Evolutionary conservation across 2,113 vertebrate genomes (phyloP).

Genomic region (Octodon degus): DNA sequence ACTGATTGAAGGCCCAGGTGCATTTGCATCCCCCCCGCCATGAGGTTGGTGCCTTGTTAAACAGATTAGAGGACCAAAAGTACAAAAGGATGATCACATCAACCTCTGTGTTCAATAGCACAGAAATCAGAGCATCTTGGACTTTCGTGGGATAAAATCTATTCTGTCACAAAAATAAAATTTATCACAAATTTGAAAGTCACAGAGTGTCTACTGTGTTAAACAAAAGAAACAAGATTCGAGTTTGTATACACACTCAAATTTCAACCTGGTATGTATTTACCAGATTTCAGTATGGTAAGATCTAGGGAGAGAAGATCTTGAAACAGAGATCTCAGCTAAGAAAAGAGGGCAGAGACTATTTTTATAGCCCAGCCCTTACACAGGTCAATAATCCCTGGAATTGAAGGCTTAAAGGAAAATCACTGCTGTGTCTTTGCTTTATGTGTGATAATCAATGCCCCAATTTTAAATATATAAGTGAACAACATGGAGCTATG

Average conservation of each 20-base stretch:
- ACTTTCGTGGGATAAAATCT: neutral
- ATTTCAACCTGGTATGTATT: neutral
- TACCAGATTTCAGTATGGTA: neutral
- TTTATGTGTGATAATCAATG: neutral
- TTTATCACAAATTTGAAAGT: neutral
- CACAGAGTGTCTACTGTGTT: neutral
- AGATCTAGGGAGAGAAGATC: neutral
- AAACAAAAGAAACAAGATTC: neutral
- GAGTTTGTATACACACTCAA: neutral
- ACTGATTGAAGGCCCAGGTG: neutral
- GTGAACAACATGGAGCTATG: neutral
- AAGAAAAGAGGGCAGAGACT: neutral
- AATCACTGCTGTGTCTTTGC: neutral
- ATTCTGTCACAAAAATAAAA: conserved; percentile 13
- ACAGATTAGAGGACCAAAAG: neutral
- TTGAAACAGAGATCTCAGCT: neutral
- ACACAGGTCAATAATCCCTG: neutral
- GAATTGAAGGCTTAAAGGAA: neutral
- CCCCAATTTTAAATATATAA: neutral
- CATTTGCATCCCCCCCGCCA: neutral
- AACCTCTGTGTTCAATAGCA: neutral
- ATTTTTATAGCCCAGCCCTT: neutral
- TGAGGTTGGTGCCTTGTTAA: neutral
- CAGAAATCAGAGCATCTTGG: neutral
- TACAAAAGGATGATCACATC: accelerated